Conservation (phyloP, 2,888 invertebrate species). For the Drosophila koepferae region DNA sequence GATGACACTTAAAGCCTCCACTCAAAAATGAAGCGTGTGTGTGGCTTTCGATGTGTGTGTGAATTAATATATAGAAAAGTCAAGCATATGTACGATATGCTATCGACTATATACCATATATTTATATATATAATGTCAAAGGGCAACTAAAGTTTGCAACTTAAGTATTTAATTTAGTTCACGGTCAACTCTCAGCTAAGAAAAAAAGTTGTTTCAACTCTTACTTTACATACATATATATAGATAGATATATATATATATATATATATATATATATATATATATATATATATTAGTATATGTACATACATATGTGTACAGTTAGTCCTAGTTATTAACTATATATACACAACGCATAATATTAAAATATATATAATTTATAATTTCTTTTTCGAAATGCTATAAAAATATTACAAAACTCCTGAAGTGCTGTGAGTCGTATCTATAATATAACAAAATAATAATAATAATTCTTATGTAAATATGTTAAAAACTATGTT, state of each 20-base stretch:
- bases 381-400: conserved; percentile 57
- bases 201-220: conserved; percentile 47
- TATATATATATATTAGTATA: conserved; percentile 15
- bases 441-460: conserved; percentile 45
- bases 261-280: conserved; percentile 11
- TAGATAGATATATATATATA: not conserved
- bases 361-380: conserved; percentile 29
- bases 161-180: conserved; percentile 67
- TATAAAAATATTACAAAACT: conserved; percentile 54
- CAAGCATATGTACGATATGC: conserved; percentile 51
- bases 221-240: conserved; percentile 30
- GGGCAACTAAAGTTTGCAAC: conserved; percentile 48
- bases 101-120: conserved; percentile 19
- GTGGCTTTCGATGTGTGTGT: conserved; percentile 8
- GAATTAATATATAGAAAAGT: conserved; percentile 31
- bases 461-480: conserved; percentile 21
- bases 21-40: conserved; percentile 5
- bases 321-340: conserved; percentile 49
- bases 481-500: conserved; percentile 5
- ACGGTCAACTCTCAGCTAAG: conserved; percentile 50
- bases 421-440: conserved; percentile 83
- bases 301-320: conserved; percentile 46
- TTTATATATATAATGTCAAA: conserved; percentile 23
- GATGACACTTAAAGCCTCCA: not conserved
- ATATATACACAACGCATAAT: conserved; percentile 43